Evolutionary conservation across 2,888 invertebrate species (phyloP), one percentile per base, ranked within the genome.

Genomic region (Drosophila borealis): DNA sequence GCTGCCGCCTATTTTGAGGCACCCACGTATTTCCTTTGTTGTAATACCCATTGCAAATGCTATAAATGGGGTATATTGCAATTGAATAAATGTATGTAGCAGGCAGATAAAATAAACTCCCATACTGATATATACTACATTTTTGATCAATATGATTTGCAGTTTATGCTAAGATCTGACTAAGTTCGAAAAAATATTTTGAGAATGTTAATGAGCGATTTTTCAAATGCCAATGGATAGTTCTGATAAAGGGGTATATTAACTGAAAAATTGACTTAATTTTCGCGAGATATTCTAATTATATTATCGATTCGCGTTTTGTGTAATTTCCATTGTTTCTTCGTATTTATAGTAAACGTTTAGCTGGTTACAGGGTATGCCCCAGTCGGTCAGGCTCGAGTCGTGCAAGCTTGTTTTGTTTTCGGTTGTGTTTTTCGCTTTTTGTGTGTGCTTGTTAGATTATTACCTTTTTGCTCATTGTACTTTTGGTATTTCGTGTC

Each of bases 401-500:
- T 9, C n/a, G 3, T n/a, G 45, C 25, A 6, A 4, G 3, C 4
- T 4, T 6, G 4, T 1, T 1, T 8, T 17, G 9, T 14, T 45
- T 55, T 37, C 8, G 2, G 2, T 34, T 14, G 33, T 42, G 17
- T 6, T 41, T 29, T 42, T 33, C 19, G 39, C 6, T 14, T n/a
- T 37, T 56, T 45, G 17, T 59, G 39, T 61, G 29, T 41, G 65
- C 53, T 46, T 48, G 60, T 73, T 67, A 73, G 65, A 79, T 85
- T 75, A 85, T 84, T 84, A 81, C 77, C 65, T 68, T 79, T 74
- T 79, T 79, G 71, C 64, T 71, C 62, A 70, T 76, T 73, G 70
- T 67, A 66, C 69, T 34, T 78, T 76, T 70, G 53, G 49, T 63
- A 68, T 49, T 70, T 71, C 49, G 57, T 77, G 53, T 61, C 63